Evolutionary conservation across 1,140 invertebrate genomes (phyloP).

Genomic region (Cephus cinctus): DNA sequence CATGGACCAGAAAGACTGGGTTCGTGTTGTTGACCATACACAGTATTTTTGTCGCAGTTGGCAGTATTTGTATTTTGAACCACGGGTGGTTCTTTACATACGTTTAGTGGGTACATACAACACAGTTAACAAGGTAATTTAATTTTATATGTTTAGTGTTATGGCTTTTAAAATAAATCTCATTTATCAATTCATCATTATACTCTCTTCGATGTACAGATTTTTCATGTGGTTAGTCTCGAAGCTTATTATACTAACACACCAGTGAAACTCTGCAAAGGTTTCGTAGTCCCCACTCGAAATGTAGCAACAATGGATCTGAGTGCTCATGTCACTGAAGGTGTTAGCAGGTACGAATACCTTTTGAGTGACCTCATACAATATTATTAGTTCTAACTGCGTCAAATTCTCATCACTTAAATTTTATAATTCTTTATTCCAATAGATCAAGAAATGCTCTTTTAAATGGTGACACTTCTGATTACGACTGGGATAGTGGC

Average conservation of each 20-base stretch:
- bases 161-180: slow-evolving; percentile 7
- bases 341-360: slow-evolving; percentile 65
- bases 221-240: slow-evolving; percentile 91
- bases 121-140: slow-evolving; percentile 82
- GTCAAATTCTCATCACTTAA: background rate
- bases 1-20: slow-evolving; percentile 95
- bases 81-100: slow-evolving; percentile 86
- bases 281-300: slow-evolving; percentile 78
- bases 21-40: slow-evolving; percentile 88
- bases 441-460: slow-evolving; percentile 87
- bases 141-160: background rate
- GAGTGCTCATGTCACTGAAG: slow-evolving; percentile 92
- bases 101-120: slow-evolving; percentile 93
- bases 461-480: slow-evolving; percentile 89
- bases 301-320: slow-evolving; percentile 91
- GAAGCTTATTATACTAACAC: slow-evolving; percentile 84
- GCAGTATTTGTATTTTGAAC: slow-evolving; percentile 92
- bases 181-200: slow-evolving; percentile 8
- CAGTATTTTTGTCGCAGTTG: slow-evolving; percentile 91
- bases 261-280: slow-evolving; percentile 73
- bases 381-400: slow-evolving; percentile 11
- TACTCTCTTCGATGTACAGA: slow-evolving; percentile 50
- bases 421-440: slow-evolving; percentile 15
- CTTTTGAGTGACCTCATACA: slow-evolving; percentile 17
- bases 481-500: slow-evolving; percentile 98